Base-by-base conservation (phyloP, 2,797 vertebrate species). In the Phoxinus dragarum region DNA sequence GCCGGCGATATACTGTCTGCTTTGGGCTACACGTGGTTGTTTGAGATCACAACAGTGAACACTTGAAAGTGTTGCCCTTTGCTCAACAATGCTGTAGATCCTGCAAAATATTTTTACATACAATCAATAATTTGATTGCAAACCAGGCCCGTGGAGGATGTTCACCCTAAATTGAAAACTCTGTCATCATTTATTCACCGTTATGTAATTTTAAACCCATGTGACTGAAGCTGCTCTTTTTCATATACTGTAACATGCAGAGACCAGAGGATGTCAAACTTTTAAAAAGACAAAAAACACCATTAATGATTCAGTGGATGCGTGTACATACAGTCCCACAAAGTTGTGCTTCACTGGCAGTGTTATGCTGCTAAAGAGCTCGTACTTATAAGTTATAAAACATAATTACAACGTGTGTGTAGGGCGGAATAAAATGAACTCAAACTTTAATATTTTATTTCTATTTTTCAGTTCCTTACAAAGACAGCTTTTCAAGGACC, bases 101-200 rank as follows among this genome's bases (percentile, higher is more conserved):
- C 73, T 84, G 44, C 72, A 8, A 36, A 67, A 52, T 36, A 23
- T 84, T 68, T 74, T 76, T 76, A 42, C 72, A 84, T 67, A 27
- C 47, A 66, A 54, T 84, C 72, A 84, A 84, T 68, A 67, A 67
- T n/a, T 27, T 8, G 9, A 67, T n/a, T 67, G 40, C 54, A 42
- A 82, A 81, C 27, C 19, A 64, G 52, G 19, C 21, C 69, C 0
- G 7, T 3, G 8, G 56, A 49, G 54, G 40, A 34, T 17, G 16
- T 42, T 81, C 7, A 38, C 21, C 3, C 11, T 27, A 61, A 64
- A 64, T 14, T 31, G 67, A 69, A 38, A 38, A 38, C 17, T n/a
- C 34, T 75, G 3, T 8, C 21, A 36, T 75, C 19, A 36, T 75
- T 36, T 36, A 38, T 38, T 38, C 21, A 12, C 49, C 6, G 1